These are phyloP conservation scores for Tiphia femorata DNA, from an alignment of 2,888 invertebrate species.

Conservation along the genomic window DNA sequence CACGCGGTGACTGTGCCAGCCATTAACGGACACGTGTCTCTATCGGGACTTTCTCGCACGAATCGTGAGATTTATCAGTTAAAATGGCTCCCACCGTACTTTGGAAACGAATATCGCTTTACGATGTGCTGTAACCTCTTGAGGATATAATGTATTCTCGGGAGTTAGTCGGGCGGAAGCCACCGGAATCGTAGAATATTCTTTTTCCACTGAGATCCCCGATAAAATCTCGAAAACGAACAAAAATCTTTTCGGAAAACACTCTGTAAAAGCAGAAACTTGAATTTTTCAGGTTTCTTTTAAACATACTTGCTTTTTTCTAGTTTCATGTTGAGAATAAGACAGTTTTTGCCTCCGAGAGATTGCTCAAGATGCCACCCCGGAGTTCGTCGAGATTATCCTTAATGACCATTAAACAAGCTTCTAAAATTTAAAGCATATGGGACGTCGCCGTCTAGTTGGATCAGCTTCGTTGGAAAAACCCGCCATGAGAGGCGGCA, in stretches of 20 bases:
- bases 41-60: slow-evolving; percentile 53
- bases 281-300: too few species aligned
- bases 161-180: too few species aligned
- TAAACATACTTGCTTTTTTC: too few species aligned
- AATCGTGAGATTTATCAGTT: slow-evolving; percentile 40
- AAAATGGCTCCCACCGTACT: slow-evolving; percentile 18
- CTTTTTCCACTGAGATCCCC: too few species aligned
- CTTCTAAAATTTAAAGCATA: slow-evolving; percentile 30
- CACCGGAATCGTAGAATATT: too few species aligned
- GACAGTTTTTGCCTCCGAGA: too few species aligned
- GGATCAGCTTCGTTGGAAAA: slow-evolving; percentile 27
- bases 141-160: neutral
- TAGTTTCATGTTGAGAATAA: too few species aligned
- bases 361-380: too few species aligned
- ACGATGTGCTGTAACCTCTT: neutral
- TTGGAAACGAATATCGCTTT: slow-evolving; percentile 3
- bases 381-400: slow-evolving; percentile 49
- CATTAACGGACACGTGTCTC: slow-evolving; percentile 68
- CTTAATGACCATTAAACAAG: slow-evolving; percentile 49
- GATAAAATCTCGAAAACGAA: too few species aligned
- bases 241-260: too few species aligned
- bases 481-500: neutral
- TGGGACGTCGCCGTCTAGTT: slow-evolving; percentile 43
- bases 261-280: too few species aligned
- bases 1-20: slow-evolving; percentile 64